phyloP scores from a whole-genome alignment of 2,888 invertebrate genomes.

The Apantesis nais region DNA sequence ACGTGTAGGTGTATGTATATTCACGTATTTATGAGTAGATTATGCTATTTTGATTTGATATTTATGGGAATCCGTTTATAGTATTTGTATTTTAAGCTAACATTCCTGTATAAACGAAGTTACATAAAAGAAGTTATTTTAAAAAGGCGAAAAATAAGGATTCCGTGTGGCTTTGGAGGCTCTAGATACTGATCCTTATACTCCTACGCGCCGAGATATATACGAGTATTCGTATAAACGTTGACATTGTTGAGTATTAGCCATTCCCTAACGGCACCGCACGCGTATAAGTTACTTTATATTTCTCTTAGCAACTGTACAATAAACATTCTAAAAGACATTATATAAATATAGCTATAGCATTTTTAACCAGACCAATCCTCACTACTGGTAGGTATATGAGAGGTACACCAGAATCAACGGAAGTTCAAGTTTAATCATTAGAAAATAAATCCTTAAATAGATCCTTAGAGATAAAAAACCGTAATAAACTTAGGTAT shows the following conservation, averaged over 20 bases:
- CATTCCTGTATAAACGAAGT: not conserved
- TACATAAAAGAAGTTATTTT: not conserved
- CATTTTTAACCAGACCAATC: too few species aligned
- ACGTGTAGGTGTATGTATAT: not conserved
- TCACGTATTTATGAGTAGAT: not conserved
- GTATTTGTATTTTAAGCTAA: not conserved
- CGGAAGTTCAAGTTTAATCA: too few species aligned
- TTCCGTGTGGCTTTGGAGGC: not conserved
- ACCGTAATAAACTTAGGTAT: too few species aligned
- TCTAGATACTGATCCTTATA: not conserved
- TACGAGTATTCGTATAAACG: not conserved
- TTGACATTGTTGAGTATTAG: not conserved
- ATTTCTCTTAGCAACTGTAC: not conserved
- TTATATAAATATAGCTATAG: not conserved
- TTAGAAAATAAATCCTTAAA: too few species aligned
- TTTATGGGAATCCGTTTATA: not conserved
- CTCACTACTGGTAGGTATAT: too few species aligned
- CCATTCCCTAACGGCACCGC: not conserved
- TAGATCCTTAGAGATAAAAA: too few species aligned
- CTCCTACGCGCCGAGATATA: not conserved
- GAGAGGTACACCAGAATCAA: too few species aligned
- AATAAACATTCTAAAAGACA: not conserved
- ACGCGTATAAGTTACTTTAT: not conserved
- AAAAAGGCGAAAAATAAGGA: too few species aligned
- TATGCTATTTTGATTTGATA: not conserved